Base-by-base conservation (phyloP, 2,797 vertebrate genomes). In the Poliocrania exsul region DNA sequence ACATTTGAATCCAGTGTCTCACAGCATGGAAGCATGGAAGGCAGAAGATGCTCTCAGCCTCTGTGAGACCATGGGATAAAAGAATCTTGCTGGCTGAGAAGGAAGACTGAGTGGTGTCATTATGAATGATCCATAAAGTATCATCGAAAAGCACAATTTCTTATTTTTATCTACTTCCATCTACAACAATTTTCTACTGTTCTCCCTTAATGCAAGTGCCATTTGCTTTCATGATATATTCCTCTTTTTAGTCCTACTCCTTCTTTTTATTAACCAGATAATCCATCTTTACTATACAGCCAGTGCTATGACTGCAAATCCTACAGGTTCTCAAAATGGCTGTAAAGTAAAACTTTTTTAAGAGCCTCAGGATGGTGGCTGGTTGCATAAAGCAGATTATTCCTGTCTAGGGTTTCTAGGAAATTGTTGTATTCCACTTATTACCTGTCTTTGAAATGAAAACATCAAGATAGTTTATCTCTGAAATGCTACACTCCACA, bases 401-500 rank as follows among this genome's bases (percentile, higher is more conserved):
- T 94, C 81, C 91, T 97, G 95, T 96, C 97, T 96, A 51, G 84
- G 83, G 91, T 95, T 96, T 95, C 92, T 86, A 97, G 96, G 94
- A 97, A 98, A 97, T 97, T 81, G 95, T 97, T 97, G 96, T 97
- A 91, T 97, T 97, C 96, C 85, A 96, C 95, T 97, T 97, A 98
- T 97, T 97, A 96, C 94, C 96, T 98, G 96, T 97, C 97, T 97
- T 96, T 97, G 96, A 97, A 98, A 98, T 98, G 97, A 98, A 98
- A 98, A 97, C 96, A 98, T 96, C 96, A 97, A 96, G 97, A 96
- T 95, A 96, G 96, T 97, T 98, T 97, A 97, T 97, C 97, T 97
- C 88, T 96, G 95, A 97, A 98, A 97, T 95, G 94, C 93, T 97
- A 51, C 62, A 90, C 91, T 97, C 85, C 92, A 90, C 83, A 92